Base-by-base conservation (phyloP, 2,888 invertebrate species). In the Saturnia pavonia region DNA sequence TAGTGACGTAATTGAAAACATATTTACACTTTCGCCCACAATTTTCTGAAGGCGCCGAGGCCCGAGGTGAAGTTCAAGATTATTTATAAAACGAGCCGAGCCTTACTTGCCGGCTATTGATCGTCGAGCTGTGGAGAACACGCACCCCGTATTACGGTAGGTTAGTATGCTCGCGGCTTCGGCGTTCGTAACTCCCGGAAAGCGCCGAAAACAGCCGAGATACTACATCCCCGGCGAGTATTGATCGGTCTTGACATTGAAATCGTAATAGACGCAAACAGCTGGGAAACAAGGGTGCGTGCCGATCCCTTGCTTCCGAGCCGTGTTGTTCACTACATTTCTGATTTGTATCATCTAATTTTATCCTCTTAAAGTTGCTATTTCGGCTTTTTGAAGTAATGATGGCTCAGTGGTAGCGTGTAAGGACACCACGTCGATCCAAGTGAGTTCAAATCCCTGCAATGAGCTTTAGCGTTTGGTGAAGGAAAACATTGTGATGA, bases 161-260 rank as follows among this genome's bases (percentile, higher is more conserved):
- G 94, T 94, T 94, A 94, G 94, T 94, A 90, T 88, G 90, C 86
- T 84, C 88, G 85, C 82, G 84, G 80, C 83, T 79, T 71, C 78
- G 75, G 67, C 85, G 88, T 82, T 88, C 91, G 91, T 87, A 80
- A 84, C 87, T 85, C 88, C 93, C 93, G 93, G 92, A 92, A 91
- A 86, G 75, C 82, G 82, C 88, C 94, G 94, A 91, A 85, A 85
- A 82, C 85, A 84, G 80, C 92, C 93, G 94, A 94, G 91, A 91
- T 91, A 90, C 91, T 90, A 91, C 92, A 89, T 89, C 91, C 92
- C 91, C 88, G 89, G 88, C 85, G 80, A 82, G 83, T 94, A 94
- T 94, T 91, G 94, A 94, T 94, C 94, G 92, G 86, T 86, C 92
- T 92, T 94, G 94, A 94, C 94, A 93, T 94, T 94, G 94, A 92